Base-by-base conservation (phyloP, 2,888 invertebrate species). In the Philereme transversata region DNA sequence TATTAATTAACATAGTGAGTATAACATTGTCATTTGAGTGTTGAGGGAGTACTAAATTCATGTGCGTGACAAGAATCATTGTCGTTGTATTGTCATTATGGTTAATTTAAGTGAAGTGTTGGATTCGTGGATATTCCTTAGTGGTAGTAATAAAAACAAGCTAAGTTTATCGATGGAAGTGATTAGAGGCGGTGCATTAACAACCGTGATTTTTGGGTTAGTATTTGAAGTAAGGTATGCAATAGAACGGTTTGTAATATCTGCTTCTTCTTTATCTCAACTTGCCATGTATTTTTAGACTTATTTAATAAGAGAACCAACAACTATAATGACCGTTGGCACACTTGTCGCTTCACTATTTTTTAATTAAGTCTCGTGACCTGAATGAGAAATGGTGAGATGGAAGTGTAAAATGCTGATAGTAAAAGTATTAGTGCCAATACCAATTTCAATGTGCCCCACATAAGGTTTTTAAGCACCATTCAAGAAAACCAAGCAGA, bases 121-220 rank as follows among this genome's bases (percentile, higher is more conserved):
- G 76, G 89, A 90, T 90, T 90, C 89, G 89, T 91, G 91, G 90
- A 90, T 89, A 84, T 91, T 90, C 88, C 87, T 87, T 74, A 62
- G 86, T 87, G 82, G 88, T 74, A 65, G 86, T 86, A 83, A 72
- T 76, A 75, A 78, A 85, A 81, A 78, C 74, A 87, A 88, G 78
- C 88, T 88, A 90, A 78, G 62, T 77, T 84, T 80, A 73, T 86
- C 83, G 73, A 86, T 83, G 81, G 77, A 81, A 77, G 88, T 91
- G 89, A 85, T 81, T 75, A 77, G 81, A 86, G 87, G 88, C 88
- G 82, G 91, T 92, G 91, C 91, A 86, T 80, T 88, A 84, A 79
- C 83, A 83, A 88, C 89, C 87, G 91, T 91, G 91, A 83, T 84
- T 82, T 54, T 84, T 76, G 83, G 88, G 78, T 86, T 82, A 81